A percentile compares a stretch with the other conserved stretches of the same genome.
Evolutionary conservation across 2,888 invertebrate genomes (phyloP).

Genomic region (Aspidiotus destructor): DNA sequence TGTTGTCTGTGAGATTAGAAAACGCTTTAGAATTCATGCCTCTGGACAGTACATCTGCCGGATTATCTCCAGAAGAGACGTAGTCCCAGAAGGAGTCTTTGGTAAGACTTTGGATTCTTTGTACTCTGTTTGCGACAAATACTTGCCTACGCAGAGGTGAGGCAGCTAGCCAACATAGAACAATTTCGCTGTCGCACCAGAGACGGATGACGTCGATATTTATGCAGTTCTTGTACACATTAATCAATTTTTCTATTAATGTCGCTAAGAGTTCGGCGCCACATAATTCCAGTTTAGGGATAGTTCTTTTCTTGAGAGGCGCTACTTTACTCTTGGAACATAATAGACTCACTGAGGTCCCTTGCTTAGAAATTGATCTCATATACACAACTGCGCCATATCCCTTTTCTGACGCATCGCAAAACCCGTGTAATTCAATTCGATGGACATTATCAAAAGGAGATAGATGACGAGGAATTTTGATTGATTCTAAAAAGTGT

Average conservation of each 20-base stretch:
- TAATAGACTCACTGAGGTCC: conserved; percentile 51
- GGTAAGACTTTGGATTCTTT: background rate
- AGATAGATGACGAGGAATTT: conserved; percentile 5
- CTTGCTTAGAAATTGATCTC: conserved; percentile 30
- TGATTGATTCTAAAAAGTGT: background rate
- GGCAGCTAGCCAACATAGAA: background rate
- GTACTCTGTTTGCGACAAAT: too few relatives aligned
- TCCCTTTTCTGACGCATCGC: conserved; percentile 34
- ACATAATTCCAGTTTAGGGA: conserved; percentile 34
- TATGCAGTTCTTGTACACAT: background rate
- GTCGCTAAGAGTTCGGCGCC: conserved; percentile 32
- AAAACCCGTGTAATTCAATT: conserved; percentile 34
- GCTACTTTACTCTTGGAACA: conserved; percentile 39
- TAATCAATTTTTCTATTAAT: conserved; percentile 7
- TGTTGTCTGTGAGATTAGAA: background rate
- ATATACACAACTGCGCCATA: conserved; percentile 34
- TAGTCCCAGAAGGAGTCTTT: background rate
- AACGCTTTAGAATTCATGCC: background rate
- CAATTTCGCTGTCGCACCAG: conserved; percentile 7
- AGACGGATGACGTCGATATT: background rate
- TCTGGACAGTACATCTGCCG: conserved; percentile 9
- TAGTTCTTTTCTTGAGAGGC: conserved; percentile 29
- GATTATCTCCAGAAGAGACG: background rate
- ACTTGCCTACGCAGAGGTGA: conserved; percentile 17
- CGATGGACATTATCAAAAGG: background rate